Evolutionary conservation across 2,888 invertebrate genomes (phyloP).

Genomic region (Dastarcus helophoroides): DNA sequence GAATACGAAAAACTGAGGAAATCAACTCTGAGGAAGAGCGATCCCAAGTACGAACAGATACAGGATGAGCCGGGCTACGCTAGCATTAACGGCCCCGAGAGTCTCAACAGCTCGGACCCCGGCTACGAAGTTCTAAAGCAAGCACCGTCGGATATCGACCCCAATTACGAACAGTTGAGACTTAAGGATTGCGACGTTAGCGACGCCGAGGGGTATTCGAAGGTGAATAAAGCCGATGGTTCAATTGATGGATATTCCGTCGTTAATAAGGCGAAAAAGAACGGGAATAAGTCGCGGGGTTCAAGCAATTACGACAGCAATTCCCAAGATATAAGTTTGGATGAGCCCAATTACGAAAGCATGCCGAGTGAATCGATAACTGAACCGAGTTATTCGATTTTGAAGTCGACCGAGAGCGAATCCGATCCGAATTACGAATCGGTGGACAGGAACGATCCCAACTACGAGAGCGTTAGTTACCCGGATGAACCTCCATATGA

Average conservation of each 20-base stretch:
- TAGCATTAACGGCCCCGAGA: constrained; percentile 45
- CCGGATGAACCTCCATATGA: constrained; percentile 44
- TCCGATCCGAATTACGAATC: constrained; percentile 74
- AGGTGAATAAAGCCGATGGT: constrained; percentile 20
- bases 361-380: constrained; percentile 42
- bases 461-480: constrained; percentile 73
- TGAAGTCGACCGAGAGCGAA: constrained; percentile 50
- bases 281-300: constrained; percentile 37
- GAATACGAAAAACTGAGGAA: constrained; percentile 52
- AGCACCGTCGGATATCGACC: constrained; percentile 47
- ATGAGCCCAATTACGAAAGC: constrained; percentile 68
- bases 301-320: constrained; percentile 46
- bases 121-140: constrained; percentile 58
- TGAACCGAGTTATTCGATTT: constrained; percentile 46
- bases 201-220: constrained; percentile 29
- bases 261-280: constrained; percentile 38
- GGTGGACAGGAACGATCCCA: constrained; percentile 55
- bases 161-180: constrained; percentile 68
- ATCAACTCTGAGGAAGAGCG: constrained; percentile 19
- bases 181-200: constrained; percentile 37
- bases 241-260: constrained; percentile 41
- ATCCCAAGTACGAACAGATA: constrained; percentile 31
- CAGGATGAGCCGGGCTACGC: constrained; percentile 29
- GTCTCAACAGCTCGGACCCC: constrained; percentile 50
- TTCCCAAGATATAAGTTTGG: constrained; percentile 34